Evolutionary conservation across 2,797 vertebrate genomes (phyloP).

Genomic region (Synanceia verrucosa): DNA sequence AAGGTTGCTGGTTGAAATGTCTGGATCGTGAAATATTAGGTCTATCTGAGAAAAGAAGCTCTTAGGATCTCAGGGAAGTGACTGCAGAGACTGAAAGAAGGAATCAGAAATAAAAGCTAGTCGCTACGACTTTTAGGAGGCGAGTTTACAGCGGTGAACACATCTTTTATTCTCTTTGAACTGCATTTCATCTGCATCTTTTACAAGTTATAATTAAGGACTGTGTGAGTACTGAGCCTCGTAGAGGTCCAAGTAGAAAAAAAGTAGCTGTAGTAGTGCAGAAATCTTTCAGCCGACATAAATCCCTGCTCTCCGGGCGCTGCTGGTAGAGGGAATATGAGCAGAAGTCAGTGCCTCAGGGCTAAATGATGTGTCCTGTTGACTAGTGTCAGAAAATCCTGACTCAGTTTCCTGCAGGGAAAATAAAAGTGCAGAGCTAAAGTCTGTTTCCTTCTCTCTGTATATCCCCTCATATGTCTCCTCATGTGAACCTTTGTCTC

Average conservation of each 20-base stretch:
- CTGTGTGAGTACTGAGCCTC: not conserved
- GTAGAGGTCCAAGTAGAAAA: not conserved
- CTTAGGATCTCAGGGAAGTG: not conserved
- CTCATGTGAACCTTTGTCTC: slow-evolving; percentile 18
- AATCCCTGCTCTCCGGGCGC: not conserved
- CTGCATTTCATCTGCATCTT: not conserved
- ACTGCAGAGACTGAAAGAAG: not conserved
- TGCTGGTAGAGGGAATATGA: slow-evolving; percentile 4
- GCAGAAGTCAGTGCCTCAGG: slow-evolving; percentile 20
- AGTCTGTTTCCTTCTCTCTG: not conserved
- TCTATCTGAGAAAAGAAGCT: not conserved
- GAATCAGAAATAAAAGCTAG: not conserved
- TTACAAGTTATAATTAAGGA: not conserved
- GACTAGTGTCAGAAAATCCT: slow-evolving; percentile 21
- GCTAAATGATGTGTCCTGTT: slow-evolving; percentile 32
- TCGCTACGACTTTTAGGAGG: not conserved
- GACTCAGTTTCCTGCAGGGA: slow-evolving; percentile 15
- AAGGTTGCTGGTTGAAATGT: not conserved
- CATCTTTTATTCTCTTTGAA: not conserved
- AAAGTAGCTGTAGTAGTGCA: not conserved
- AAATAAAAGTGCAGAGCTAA: not conserved
- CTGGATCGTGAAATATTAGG: not conserved
- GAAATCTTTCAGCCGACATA: not conserved
- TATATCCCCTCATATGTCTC: slow-evolving; percentile 14
- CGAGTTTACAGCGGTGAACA: not conserved